These are phyloP conservation scores for Neoascia interrupta DNA, from an alignment of 2,888 invertebrate species.

Conservation along the genomic window DNA sequence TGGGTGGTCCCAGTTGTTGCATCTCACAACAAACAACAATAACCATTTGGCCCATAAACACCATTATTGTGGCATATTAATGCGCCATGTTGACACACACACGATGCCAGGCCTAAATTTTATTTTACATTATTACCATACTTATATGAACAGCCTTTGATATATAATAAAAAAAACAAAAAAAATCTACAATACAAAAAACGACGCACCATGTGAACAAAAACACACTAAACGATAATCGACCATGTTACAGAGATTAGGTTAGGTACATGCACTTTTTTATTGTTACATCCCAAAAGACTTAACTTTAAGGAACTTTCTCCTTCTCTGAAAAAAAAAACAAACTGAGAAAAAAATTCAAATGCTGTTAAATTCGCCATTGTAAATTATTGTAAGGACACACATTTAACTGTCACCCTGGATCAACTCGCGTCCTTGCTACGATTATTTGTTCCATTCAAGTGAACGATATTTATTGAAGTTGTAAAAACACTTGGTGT, in stretches of 20 bases:
- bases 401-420: conserved; percentile 25
- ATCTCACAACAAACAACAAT: conserved; percentile 7
- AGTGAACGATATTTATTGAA: conserved; percentile 57
- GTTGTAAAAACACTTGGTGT: conserved; percentile 39
- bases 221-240: conserved; percentile 40
- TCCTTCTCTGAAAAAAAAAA: conserved; percentile 11
- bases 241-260: conserved; percentile 52
- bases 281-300: background rate
- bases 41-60: conserved; percentile 43
- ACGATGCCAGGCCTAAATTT: conserved; percentile 48
- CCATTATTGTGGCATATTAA: conserved; percentile 45
- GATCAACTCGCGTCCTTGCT: conserved; percentile 25
- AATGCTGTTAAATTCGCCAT: conserved; percentile 31
- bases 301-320: background rate
- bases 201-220: conserved; percentile 28
- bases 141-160: conserved; percentile 18
- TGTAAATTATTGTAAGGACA: conserved; percentile 23
- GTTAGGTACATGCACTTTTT: conserved; percentile 18
- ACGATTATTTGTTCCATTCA: conserved; percentile 34
- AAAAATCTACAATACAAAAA: too few species aligned
- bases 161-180: conserved; percentile 38
- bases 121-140: conserved; percentile 30
- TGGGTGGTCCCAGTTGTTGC: conserved; percentile 31
- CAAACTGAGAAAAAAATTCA: background rate
- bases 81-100: conserved; percentile 31